Evolutionary conservation across 2,888 invertebrate genomes (phyloP), one percentile per base, ranked within the genome.

Genomic region (Synergus itoensis): DNA sequence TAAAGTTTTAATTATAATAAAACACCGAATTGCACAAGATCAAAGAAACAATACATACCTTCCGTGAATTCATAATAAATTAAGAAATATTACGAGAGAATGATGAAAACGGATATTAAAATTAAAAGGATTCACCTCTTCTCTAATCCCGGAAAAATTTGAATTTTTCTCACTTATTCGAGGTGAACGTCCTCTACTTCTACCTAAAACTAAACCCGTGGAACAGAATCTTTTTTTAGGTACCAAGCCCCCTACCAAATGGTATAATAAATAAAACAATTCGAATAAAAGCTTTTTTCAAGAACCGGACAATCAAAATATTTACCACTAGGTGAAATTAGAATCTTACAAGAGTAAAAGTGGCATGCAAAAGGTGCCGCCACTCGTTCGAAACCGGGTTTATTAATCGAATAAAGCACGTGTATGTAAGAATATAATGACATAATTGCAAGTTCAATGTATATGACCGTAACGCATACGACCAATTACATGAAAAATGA

Each of bases 191-290:
- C 12, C 21, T 21, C 1, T 60, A 21, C 21, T 21, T 4, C 21
- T 5, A 21, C 60, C 12, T 21, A 12, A 3, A 21, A 60, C 21
- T 21, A 21, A 60, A 60, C 1, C 12, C n/a, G 16, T 14, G 16
- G 16, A 9, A 53, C 16, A 16, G 48, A 69, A 69, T 69, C 69
- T 69, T 69, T 48, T 48, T 69, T 53, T 69, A 69, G 69, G 7
- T 53, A 9, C 36, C 11, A 69, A 69, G 1, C 18, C 45, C 48
- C 69, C 28, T 3, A 16, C 5, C 21, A 36, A 48, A 16, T 36
- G 48, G 45, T 5, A 48, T 14, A 48, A 69, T 4, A 16, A 11
- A 8, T 48, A 48, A 69, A 69, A 69, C 16, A 16, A 69, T 69
- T 69, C 69, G 16, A 48, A 45, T 48, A 69, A 48, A 48, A 14